Percentiles rank a stretch among this genome's conserved stretches.
Conservation (phyloP, 1,140 invertebrate genomes). For the Sinella curviseta region DNA sequence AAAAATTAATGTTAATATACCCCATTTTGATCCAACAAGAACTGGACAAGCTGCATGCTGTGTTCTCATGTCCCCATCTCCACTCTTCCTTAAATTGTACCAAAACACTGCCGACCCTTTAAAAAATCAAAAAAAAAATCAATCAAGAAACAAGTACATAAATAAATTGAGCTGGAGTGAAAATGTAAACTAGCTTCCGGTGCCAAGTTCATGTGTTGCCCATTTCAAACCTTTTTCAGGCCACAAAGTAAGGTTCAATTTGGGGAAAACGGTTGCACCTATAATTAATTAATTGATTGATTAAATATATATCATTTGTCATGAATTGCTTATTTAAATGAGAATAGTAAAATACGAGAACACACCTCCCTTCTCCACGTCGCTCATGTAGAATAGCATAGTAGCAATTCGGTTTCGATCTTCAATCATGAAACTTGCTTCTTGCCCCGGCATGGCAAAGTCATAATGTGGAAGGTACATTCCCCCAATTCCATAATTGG, state of each 20-base stretch:
- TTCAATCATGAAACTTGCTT: background rate
- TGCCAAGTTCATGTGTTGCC: no score
- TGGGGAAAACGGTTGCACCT: conserved; percentile 91
- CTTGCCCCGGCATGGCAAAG: conserved; percentile 48
- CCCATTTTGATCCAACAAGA: conserved; percentile 14
- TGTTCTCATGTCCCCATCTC: background rate
- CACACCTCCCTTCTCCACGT: conserved; percentile 93
- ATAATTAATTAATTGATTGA: no score
- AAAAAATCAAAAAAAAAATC: no score
- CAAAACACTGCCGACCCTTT: conserved; percentile 32
- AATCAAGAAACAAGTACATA: no score
- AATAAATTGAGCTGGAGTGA: no score
- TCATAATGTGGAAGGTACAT: conserved; percentile 64
- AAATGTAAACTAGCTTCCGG: no score
- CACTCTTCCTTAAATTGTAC: conserved; percentile 26
- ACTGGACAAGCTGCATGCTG: conserved; percentile 32
- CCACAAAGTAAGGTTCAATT: conserved; percentile 76
- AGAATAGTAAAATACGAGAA: no score
- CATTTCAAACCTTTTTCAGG: conserved; percentile 84
- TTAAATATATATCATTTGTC: no score
- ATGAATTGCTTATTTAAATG: no score
- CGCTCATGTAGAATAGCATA: conserved; percentile 76
- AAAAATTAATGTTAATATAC: background rate
- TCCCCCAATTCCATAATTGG: conserved; percentile 61
- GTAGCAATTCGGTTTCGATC: conserved; percentile 90